Evolutionary conservation across 2,888 invertebrate genomes (phyloP).

Genomic region (Eupithecia exiguata): DNA sequence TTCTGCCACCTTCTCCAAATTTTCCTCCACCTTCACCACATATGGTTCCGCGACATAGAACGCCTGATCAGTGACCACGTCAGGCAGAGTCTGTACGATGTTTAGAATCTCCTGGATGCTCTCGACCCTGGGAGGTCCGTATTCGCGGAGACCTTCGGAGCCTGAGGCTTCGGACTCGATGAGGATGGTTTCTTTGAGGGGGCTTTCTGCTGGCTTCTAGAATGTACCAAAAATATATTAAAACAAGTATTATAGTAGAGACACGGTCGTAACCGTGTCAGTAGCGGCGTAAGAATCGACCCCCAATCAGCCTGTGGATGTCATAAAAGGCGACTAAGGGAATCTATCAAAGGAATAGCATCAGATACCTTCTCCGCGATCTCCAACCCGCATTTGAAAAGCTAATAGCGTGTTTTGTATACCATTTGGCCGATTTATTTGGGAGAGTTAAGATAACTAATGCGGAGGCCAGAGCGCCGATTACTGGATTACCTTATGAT

Average conservation of each 20-base stretch:
- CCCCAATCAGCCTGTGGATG: no score
- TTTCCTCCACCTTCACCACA: conserved; percentile 34
- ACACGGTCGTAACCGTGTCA: not conserved
- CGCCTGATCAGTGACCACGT: conserved; percentile 61
- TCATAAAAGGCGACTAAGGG: no score
- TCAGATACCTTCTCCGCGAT: no score
- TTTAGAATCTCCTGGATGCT: conserved; percentile 51
- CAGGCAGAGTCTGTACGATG: conserved; percentile 66
- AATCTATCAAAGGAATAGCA: no score
- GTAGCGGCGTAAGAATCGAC: no score
- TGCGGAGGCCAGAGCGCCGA: no score
- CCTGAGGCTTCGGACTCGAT: conserved; percentile 75
- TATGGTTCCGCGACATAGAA: conserved; percentile 54
- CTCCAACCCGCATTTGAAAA: no score
- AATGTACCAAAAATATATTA: conserved; percentile 3
- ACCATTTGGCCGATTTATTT: no score
- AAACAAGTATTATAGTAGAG: no score
- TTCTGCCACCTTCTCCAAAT: conserved; percentile 38
- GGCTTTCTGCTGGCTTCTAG: conserved; percentile 72
- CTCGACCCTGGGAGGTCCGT: conserved; percentile 73
- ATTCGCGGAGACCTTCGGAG: conserved; percentile 77
- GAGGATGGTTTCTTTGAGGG: conserved; percentile 69
- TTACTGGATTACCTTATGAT: conserved; percentile 37
- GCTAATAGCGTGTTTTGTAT: no score
- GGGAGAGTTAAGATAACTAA: no score